A percentile compares a stretch with the other conserved stretches of the same genome.
Evolutionary conservation across 2,113 vertebrate species (phyloP).

Genomic region (Gallinago paraguaiae): DNA sequence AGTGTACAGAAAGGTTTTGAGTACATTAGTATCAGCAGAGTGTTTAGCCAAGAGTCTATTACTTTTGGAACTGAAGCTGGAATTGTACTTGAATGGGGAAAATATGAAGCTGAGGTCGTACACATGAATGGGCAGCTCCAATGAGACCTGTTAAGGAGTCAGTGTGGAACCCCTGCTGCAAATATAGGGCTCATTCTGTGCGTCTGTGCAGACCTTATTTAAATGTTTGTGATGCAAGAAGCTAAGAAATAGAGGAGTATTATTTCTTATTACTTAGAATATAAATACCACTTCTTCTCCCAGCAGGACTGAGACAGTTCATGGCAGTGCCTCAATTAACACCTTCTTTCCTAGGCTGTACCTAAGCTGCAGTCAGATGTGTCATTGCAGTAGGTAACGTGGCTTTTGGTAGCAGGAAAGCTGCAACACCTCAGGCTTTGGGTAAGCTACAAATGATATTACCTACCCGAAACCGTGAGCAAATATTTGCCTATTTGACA

Average conservation of each 20-base stretch:
- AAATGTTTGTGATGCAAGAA: not conserved
- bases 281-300: not conserved
- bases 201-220: not conserved
- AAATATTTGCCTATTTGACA: not conserved
- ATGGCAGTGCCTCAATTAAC: not conserved
- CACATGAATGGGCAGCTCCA: not conserved
- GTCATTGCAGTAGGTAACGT: accelerated
- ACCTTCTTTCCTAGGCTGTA: not conserved
- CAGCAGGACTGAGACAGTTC: not conserved
- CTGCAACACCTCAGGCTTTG: not conserved
- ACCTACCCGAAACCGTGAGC: not conserved
- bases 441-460: not conserved
- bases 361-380: not conserved
- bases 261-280: not conserved
- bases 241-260: not conserved
- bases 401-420: not conserved
- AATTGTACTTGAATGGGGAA: not conserved
- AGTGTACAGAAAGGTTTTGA: not conserved
- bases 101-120: accelerated
- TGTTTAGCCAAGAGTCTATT: not conserved
- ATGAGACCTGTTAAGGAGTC: not conserved
- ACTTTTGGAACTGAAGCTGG: constrained; percentile 7
- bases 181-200: not conserved
- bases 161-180: not conserved
- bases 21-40: not conserved